These are phyloP conservation scores for Phalera bucephala DNA, from an alignment of 2,888 invertebrate species.

Conservation along the genomic window DNA sequence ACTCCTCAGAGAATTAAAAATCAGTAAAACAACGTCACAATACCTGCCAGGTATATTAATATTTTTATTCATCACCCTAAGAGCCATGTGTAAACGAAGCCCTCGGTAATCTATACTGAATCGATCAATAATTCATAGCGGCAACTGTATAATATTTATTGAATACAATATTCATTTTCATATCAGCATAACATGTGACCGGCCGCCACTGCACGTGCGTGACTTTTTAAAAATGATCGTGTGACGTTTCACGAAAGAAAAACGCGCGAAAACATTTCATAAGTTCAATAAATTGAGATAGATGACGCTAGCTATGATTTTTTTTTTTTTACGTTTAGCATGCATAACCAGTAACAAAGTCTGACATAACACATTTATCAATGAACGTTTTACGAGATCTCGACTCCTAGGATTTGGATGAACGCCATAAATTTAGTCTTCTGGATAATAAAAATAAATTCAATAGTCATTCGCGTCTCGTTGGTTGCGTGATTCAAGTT, in stretches of 20 bases:
- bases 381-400: constrained; percentile 5
- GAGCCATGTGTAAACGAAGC: too few species aligned
- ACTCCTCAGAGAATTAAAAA: too few species aligned
- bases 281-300: too few species aligned
- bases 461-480: background rate
- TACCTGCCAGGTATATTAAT: too few species aligned
- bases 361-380: constrained; percentile 23
- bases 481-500: background rate
- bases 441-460: background rate
- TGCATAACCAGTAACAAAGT: constrained; percentile 11
- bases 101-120: background rate
- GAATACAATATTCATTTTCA: background rate
- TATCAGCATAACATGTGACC: background rate
- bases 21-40: too few species aligned
- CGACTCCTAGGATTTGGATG: constrained; percentile 7
- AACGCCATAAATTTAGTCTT: constrained; percentile 1
- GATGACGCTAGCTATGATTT: too few species aligned
- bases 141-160: background rate
- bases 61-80: too few species aligned
- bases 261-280: too few species aligned
- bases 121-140: background rate
- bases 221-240: constrained; percentile 15
- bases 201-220: background rate
- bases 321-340: too few species aligned
- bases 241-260: too few species aligned